A percentile compares a stretch with the other conserved stretches of the same genome.
Conservation (phyloP, 2,113 vertebrate genomes). For the Laticauda colubrina region DNA sequence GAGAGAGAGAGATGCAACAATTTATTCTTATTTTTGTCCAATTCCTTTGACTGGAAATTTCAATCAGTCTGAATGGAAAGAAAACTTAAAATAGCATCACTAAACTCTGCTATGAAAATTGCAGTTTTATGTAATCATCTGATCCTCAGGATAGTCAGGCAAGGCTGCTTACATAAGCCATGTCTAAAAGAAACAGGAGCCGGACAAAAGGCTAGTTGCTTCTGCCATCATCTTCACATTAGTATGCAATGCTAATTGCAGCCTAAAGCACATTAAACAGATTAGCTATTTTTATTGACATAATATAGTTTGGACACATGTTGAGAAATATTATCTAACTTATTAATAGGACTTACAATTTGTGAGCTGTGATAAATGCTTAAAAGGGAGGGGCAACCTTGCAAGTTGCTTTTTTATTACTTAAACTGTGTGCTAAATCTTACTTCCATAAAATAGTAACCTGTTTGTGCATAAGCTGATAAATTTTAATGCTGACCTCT, state of each 20-base stretch:
- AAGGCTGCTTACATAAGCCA: not conserved
- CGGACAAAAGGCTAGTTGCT: not conserved
- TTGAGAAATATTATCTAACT: constrained; percentile 60
- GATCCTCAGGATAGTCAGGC: not conserved
- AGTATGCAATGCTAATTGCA: constrained; percentile 47
- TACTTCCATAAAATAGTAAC: constrained; percentile 51
- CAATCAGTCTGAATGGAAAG: not conserved
- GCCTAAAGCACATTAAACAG: constrained; percentile 56
- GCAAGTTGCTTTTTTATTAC: constrained; percentile 47
- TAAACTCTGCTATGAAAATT: not conserved
- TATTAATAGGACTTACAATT: constrained; percentile 66
- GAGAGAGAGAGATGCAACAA: too few species aligned
- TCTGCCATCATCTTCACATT: constrained; percentile 45
- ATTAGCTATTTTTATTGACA: constrained; percentile 68
- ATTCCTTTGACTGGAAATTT: not conserved
- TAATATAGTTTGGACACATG: constrained; percentile 58
- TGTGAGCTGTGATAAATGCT: constrained; percentile 49
- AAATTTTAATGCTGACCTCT: constrained; percentile 41
- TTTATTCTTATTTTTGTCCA: not conserved
- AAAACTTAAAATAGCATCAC: not conserved
- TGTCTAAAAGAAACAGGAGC: not conserved
- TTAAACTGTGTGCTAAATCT: constrained; percentile 54
- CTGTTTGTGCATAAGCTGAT: constrained; percentile 48
- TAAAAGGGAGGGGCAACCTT: constrained; percentile 54
- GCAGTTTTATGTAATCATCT: not conserved